These are phyloP conservation scores for Parasteatoda tepidariorum DNA, from an alignment of 1,140 invertebrate species.

Conservation along the genomic window DNA sequence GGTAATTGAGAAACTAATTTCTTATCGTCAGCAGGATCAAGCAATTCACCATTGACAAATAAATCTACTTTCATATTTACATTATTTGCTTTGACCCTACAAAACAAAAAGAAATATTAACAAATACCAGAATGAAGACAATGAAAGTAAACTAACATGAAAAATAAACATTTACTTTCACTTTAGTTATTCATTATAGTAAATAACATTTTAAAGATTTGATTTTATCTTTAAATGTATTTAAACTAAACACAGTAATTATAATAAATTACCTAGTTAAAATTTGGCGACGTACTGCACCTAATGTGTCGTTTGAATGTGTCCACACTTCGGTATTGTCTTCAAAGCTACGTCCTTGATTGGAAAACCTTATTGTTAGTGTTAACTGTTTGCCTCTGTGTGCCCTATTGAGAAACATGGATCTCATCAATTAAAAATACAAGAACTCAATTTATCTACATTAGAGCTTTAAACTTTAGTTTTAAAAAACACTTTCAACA, in stretches of 20 bases:
- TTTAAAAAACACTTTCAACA: too few species aligned
- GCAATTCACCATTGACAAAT: conserved; percentile 87
- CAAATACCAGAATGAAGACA: not conserved
- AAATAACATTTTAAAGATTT: too few species aligned
- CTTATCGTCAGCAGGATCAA: conserved; percentile 88
- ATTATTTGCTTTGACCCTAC: conserved; percentile 69
- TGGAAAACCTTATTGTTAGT: conserved; percentile 88
- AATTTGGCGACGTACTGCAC: conserved; percentile 81
- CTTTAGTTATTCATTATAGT: too few species aligned
- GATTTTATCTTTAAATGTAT: too few species aligned
- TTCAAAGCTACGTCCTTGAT: conserved; percentile 88
- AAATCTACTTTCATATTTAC: conserved; percentile 83
- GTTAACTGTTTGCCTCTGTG: conserved; percentile 90
- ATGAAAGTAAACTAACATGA: not conserved
- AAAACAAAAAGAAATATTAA: not conserved
- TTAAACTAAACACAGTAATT: not conserved
- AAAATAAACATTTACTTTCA: too few species aligned
- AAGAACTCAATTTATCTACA: too few species aligned
- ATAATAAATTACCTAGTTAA: conserved; percentile 68
- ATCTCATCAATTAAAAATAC: too few species aligned
- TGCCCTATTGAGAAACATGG: too few species aligned
- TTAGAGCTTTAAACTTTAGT: too few species aligned
- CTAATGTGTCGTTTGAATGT: conserved; percentile 93
- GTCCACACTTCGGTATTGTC: conserved; percentile 89
- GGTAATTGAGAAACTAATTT: conserved; percentile 89